Base-by-base conservation (phyloP, 2,888 invertebrate species). In the Blomia tropicalis region DNA sequence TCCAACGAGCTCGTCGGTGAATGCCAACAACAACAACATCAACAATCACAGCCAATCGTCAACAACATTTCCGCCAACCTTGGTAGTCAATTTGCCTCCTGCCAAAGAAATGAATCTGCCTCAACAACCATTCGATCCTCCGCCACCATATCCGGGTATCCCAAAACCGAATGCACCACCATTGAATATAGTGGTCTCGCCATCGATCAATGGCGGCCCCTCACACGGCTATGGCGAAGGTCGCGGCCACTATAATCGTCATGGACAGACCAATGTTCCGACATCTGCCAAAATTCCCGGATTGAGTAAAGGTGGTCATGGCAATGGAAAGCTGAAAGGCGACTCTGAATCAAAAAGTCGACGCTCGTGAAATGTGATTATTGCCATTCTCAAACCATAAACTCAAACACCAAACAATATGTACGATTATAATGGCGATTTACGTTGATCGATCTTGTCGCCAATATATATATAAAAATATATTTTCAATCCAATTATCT, bases 181-280 rank as follows among this genome's bases (percentile, higher is more conserved):
- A 53, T 69, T 70, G 41, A 69, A 69, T 17, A 68, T 70, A 23
- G 69, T 67, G 69, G 43, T 70, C 69, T 36, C 68, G 70, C 29
- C 69, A 70, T 56, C 69, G 69, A 36, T 70, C 71, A 69, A 70
- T 22, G 53, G 65, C 58, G 70, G 70, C 68, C 81, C 78, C 60
- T 78, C 80, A 64, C 80, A 82, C 66, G 83, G 83, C 53, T 83
- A 82, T 70, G 82, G 83, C 23, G 83, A 82, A 71, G 82, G 82
- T 30, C 75, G 83, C 70, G 82, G 83, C 64, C 83, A 83, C 73
- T 83, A 83, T 64, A 73, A 71, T 62, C 60, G 65, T 14, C 58
- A 64, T 44, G 59, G 59, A 27, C 62, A 63, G 43, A 47, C 64
- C 27, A 53, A 51, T 56, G 54, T 43, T 51, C 59, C 62, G 31